A percentile compares a stretch with the other conserved stretches of the same genome.
phyloP scores from a whole-genome alignment of 2,113 vertebrate species.

The Macaca nemestrina region DNA sequence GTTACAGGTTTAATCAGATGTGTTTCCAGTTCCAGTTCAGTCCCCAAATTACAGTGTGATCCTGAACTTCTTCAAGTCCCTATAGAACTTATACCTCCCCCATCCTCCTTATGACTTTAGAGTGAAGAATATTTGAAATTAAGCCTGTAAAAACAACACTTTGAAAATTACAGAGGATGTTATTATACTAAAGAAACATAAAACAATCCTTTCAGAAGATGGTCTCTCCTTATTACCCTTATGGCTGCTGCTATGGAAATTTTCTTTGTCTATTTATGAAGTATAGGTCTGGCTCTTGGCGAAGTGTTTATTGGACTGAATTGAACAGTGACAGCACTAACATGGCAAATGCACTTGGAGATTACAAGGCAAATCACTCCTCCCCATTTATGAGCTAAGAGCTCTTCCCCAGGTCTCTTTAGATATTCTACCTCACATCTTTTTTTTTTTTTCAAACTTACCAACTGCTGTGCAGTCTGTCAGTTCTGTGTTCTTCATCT shows the following conservation, averaged over 20 bases:
- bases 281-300: not conserved
- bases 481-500: not conserved
- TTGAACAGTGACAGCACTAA: not conserved
- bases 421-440: not conserved
- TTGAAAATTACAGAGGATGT: not conserved
- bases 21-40: not conserved
- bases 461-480: slow-evolving; percentile 13
- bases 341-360: not conserved
- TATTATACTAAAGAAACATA: not conserved
- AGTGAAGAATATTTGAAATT: not conserved
- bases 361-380: not conserved
- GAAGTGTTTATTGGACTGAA: not conserved
- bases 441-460: not conserved
- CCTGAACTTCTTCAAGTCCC: not conserved
- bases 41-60: too few relatives aligned
- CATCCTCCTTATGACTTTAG: not conserved
- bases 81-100: not conserved
- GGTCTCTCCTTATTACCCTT: not conserved
- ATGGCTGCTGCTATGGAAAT: not conserved
- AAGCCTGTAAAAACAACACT: not conserved
- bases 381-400: not conserved
- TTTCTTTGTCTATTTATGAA: not conserved
- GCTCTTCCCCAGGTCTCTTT: not conserved
- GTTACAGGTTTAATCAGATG: not conserved
- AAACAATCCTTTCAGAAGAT: not conserved